phyloP scores from a whole-genome alignment of 2,113 vertebrate species.

The Uria lomvia region DNA sequence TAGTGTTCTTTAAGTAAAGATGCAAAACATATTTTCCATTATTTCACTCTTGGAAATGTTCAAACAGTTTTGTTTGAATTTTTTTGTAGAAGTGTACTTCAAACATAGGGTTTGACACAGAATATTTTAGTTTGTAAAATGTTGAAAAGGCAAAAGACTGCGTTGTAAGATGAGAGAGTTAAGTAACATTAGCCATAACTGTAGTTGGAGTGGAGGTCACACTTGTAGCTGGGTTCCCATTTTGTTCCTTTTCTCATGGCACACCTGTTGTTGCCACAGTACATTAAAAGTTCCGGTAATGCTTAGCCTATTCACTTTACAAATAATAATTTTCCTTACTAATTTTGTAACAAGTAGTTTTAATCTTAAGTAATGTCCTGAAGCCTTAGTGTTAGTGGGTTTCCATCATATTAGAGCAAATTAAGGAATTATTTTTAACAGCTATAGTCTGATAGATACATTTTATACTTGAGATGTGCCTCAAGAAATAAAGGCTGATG shows the following conservation, averaged over 20 bases:
- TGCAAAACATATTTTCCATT: neutral
- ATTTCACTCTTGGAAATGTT: neutral
- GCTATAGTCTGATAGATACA: neutral
- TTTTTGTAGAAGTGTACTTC: neutral
- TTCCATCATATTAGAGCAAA: neutral
- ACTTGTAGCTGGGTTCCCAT: neutral
- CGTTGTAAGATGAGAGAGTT: neutral
- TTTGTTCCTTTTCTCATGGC: neutral
- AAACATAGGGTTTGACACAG: neutral
- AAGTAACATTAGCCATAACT: neutral
- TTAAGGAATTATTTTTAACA: constrained; percentile 40
- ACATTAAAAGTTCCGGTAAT: neutral
- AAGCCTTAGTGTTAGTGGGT: neutral
- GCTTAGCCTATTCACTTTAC: neutral
- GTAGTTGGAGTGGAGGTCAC: neutral
- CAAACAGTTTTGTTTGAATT: neutral
- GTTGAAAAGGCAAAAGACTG: neutral
- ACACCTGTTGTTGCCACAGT: neutral
- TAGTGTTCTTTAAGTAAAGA: neutral
- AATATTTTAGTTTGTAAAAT: neutral
- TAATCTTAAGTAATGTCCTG: neutral
- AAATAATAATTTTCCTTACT: neutral
- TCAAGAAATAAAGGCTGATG: constrained; percentile 13
- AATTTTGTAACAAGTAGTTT: neutral
- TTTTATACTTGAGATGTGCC: constrained; percentile 33